Base-by-base conservation (phyloP, 2,113 vertebrate species). In the Tachycineta bicolor region DNA sequence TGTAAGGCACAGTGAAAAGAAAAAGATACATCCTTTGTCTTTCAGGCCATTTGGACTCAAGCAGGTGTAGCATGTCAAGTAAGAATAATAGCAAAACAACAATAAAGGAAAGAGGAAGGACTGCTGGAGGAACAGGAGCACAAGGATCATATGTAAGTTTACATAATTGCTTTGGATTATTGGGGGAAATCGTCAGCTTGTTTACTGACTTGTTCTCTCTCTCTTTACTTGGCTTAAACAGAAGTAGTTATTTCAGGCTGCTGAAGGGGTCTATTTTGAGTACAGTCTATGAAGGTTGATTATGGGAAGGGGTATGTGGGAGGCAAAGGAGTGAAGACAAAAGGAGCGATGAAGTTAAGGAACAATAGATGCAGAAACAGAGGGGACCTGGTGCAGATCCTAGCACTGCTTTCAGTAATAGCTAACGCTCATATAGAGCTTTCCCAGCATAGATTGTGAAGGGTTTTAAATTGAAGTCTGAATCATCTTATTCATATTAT, bases 401-500 rank as follows among this genome's bases (percentile, higher is more conserved):
- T 80, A 34, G 39, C 22, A 11, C 16, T 81, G 47, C n/a, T 73
- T 86, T 90, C 90, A 73, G 6, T 70, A 83, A 70, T 52, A 86
- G 21, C 71, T 90, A 43, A 41, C 28, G 75, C 37, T 90, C 16
- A 49, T 29, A 63, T 12, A 77, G 10, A 63, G n/a, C 47, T 86
- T 92, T 94, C 89, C 76, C 90, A 70, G n/a, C 14, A 46, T 5
- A 87, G 59, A 52, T 87, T 94, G 78, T 86, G 28, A 81, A 92
- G n/a, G 64, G 41, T 44, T 94, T 93, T 60, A 90, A 83, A 93
- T 43, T 78, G 73, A 90, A 70, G 52, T 60, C 64, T 92, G 85
- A 88, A 83, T 89, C 2, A 86, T 95, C 71, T 94, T 86, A 64
- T 77, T 92, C 29, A 22, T 44, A 50, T 67, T 80, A 8, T 50